These are phyloP conservation scores for Spea bombifrons DNA, from an alignment of 2,113 vertebrate genomes.

Conservation along the genomic window DNA sequence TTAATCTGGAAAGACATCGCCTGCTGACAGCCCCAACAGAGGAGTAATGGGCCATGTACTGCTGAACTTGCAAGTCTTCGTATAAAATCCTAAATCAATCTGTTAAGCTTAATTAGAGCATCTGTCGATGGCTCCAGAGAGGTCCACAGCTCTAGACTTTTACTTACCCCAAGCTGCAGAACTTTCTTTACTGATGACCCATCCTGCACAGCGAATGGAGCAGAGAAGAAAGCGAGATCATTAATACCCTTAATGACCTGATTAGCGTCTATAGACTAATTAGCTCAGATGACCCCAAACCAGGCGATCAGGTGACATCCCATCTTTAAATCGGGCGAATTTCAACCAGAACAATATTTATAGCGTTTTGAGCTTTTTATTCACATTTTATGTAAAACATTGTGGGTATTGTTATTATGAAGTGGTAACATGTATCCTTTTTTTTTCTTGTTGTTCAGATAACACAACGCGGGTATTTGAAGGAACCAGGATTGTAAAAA, in stretches of 20 bases:
- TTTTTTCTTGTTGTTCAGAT: conserved; percentile 68
- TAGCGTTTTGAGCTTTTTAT: no score
- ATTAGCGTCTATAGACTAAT: neutral
- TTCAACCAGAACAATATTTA: no score
- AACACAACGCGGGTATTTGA: conserved; percentile 97
- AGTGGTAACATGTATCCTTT: neutral
- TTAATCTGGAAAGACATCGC: conserved; percentile 44
- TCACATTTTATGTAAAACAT: no score
- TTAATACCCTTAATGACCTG: conserved; percentile 14
- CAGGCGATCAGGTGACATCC: no score
- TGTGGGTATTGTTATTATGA: no score
- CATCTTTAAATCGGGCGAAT: no score
- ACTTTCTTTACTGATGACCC: conserved; percentile 45
- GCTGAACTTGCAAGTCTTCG: conserved; percentile 43
- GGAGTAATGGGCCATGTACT: conserved; percentile 42
- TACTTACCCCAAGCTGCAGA: conserved; percentile 38
- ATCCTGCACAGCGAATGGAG: conserved; percentile 14
- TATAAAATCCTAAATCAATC: conserved; percentile 47
- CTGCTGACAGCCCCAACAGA: conserved; percentile 46
- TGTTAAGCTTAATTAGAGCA: conserved; percentile 48
- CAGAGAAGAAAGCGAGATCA: neutral
- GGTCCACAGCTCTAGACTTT: conserved; percentile 26
- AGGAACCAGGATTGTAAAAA: conserved; percentile 94
- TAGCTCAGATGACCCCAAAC: neutral
- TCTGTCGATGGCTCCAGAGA: conserved; percentile 43